Evolutionary conservation across 2,797 vertebrate species (phyloP).

Genomic region (Falco berigora): DNA sequence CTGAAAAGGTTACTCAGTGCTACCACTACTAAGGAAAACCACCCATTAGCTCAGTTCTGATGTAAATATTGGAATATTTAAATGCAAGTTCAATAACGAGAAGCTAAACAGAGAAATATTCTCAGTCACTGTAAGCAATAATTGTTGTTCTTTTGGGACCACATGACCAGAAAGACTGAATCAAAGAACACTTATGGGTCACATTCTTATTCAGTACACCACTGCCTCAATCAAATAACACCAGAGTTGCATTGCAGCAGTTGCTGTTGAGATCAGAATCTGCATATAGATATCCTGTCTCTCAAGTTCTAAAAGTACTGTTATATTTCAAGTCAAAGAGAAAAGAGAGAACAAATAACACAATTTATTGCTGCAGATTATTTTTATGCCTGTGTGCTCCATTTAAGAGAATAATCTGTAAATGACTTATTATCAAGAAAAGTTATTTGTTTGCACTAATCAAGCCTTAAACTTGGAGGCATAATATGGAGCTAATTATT

Average conservation of each 20-base stretch:
- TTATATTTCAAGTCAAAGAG: conserved; percentile 15
- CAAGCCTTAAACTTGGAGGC: conserved; percentile 67
- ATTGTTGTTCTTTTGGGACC: background rate
- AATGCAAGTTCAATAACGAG: background rate
- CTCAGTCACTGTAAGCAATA: background rate
- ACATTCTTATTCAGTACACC: background rate
- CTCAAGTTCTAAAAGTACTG: conserved; percentile 28
- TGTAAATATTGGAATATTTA: conserved; percentile 25
- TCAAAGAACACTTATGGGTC: background rate
- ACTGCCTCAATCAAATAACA: background rate
- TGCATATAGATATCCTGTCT: conserved; percentile 24
- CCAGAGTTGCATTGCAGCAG: background rate
- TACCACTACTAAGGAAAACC: background rate
- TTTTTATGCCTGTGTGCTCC: conserved; percentile 59
- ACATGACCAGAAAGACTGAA: background rate
- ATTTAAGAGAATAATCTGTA: conserved; percentile 61
- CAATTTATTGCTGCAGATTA: conserved; percentile 38
- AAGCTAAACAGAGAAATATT: background rate
- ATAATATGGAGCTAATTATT: conserved; percentile 73
- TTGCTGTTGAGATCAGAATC: conserved; percentile 41
- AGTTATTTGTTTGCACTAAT: conserved; percentile 68
- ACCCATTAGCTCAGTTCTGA: background rate
- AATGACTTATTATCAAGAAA: conserved; percentile 67
- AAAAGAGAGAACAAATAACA: conserved; percentile 19
- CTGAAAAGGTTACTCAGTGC: background rate